Conservation (phyloP, 2,797 vertebrate species). For the Syncerus caffer region DNA sequence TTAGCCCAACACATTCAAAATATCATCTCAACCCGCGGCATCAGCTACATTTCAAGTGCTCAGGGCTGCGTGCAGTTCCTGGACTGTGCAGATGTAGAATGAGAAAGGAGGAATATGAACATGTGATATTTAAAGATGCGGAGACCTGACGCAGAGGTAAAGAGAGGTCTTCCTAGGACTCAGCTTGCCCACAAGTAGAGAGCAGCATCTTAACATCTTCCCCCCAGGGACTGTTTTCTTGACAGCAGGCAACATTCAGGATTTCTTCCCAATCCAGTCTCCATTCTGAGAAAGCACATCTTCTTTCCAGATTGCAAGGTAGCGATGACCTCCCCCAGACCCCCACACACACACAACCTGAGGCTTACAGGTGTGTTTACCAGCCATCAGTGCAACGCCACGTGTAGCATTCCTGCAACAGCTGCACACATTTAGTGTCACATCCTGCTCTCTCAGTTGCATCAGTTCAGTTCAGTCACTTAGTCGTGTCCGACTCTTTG, state of each 20-base stretch:
- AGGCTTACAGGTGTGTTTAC: background rate
- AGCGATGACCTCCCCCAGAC: background rate
- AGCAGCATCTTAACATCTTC: background rate
- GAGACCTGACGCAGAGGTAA: accelerated
- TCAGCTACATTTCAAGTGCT: background rate
- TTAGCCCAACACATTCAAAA: background rate
- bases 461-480: background rate
- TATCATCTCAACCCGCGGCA: background rate
- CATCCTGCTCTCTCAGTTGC: background rate
- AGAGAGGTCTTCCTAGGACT: background rate
- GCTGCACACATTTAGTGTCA: accelerated
- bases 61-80: accelerated
- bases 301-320: background rate
- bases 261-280: background rate
- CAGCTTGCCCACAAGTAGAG: background rate
- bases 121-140: background rate
- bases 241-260: too few species aligned
- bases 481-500: accelerated
- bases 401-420: accelerated
- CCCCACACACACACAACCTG: background rate
- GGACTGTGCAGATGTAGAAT: background rate
- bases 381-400: accelerated
- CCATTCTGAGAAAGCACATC: background rate
- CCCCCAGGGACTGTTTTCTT: background rate
- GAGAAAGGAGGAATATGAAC: background rate